Evolutionary conservation across 1,140 invertebrate genomes (phyloP).

Genomic region (Teleogryllus occipitalis): DNA sequence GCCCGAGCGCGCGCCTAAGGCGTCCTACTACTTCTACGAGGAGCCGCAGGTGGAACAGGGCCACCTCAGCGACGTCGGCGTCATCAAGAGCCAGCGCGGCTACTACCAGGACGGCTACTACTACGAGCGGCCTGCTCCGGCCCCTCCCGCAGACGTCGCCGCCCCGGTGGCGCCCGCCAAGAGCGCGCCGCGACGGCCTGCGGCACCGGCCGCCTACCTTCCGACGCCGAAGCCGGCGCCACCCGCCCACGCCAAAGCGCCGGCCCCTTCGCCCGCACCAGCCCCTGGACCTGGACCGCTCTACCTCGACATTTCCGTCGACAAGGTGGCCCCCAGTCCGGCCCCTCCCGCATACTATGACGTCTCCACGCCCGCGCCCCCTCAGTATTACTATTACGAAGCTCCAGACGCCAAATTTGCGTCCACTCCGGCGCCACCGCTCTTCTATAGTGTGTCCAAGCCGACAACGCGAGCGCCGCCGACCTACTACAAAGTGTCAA

Average conservation of each 20-base stretch:
- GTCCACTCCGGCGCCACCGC: not conserved
- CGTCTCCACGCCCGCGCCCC: not conserved
- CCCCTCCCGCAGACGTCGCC: too few relatives aligned
- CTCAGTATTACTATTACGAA: not conserved
- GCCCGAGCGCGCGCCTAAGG: slow-evolving; percentile 15
- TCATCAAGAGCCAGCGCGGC: slow-evolving; percentile 6
- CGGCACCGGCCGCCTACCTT: too few relatives aligned
- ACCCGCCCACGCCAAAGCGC: not conserved
- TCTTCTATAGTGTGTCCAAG: not conserved
- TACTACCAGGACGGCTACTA: not conserved
- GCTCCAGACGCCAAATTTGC: too few relatives aligned
- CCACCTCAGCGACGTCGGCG: slow-evolving; percentile 15
- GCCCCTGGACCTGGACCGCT: not conserved
- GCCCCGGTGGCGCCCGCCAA: not conserved
- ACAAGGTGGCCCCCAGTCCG: not conserved
- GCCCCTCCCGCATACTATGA: not conserved
- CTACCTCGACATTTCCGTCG: not conserved
- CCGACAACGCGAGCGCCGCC: too few relatives aligned
- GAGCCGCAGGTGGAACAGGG: slow-evolving; percentile 28
- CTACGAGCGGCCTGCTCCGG: not conserved
- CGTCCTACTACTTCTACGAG: slow-evolving; percentile 32
- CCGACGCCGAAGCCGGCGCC: not conserved
- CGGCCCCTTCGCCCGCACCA: not conserved
- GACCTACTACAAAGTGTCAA: not conserved
- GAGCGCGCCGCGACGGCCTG: not conserved